Conservation (phyloP, 2,888 invertebrate genomes). For the Autographa pulchrina region DNA sequence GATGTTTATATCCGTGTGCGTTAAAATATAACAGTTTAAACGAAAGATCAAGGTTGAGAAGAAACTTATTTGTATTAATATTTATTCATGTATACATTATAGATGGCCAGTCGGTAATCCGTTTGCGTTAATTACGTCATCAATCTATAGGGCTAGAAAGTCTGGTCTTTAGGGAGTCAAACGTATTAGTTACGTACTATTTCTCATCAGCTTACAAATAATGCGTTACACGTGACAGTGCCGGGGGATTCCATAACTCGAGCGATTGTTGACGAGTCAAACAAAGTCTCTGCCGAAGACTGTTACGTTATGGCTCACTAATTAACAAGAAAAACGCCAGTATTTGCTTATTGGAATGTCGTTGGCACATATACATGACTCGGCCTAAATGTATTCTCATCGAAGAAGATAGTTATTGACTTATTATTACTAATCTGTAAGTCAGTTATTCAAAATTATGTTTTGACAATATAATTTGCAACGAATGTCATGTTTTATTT, state of each 20-base stretch:
- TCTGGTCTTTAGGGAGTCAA: conserved; percentile 54
- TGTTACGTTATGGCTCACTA: conserved; percentile 17
- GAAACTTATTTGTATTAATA: conserved; percentile 32
- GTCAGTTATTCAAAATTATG: neutral
- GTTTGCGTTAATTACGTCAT: conserved; percentile 44
- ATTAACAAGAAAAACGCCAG: conserved; percentile 11
- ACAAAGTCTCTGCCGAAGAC: conserved; percentile 24
- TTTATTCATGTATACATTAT: conserved; percentile 41
- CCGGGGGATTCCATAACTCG: conserved; percentile 44
- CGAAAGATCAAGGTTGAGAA: conserved; percentile 56
- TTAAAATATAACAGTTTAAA: conserved; percentile 37
- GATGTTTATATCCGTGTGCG: conserved; percentile 43
- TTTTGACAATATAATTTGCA: too few species aligned
- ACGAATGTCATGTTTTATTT: neutral
- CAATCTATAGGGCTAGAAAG: conserved; percentile 63
- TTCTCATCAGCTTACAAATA: conserved; percentile 38
- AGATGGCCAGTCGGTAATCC: conserved; percentile 31
- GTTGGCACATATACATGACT: neutral
- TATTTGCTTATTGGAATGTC: conserved; percentile 12
- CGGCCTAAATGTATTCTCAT: neutral
- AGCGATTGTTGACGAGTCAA: conserved; percentile 45
- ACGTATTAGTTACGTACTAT: conserved; percentile 52
- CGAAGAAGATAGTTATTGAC: neutral
- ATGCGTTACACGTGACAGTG: conserved; percentile 37
- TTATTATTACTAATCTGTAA: neutral